Evolutionary conservation across 1,140 invertebrate species (phyloP).

Genomic region (Dendroctonus valens): DNA sequence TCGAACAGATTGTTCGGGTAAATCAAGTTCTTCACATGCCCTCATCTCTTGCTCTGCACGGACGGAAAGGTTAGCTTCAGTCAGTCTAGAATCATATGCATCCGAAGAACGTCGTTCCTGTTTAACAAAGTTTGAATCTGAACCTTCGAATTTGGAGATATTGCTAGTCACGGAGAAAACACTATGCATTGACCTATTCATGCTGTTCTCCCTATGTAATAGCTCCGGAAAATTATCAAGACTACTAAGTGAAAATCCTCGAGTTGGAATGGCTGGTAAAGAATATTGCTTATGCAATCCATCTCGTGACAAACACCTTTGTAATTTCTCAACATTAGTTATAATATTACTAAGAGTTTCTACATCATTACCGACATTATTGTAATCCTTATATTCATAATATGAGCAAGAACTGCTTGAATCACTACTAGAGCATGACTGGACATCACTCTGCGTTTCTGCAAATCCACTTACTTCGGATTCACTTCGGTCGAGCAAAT

Average conservation of each 20-base stretch:
- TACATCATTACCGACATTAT: slow-evolving; percentile 19
- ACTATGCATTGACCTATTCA: not conserved
- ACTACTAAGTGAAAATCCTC: slow-evolving; percentile 31
- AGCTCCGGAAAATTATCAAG: slow-evolving; percentile 2
- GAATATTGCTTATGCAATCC: slow-evolving; percentile 37
- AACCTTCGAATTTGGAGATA: not conserved
- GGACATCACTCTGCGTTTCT: slow-evolving; percentile 23
- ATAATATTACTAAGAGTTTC: slow-evolving; percentile 57
- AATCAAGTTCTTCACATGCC: no score
- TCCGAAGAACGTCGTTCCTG: slow-evolving; percentile 6
- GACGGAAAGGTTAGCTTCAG: not conserved
- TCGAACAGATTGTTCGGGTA: no score
- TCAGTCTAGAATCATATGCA: slow-evolving; percentile 1
- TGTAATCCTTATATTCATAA: slow-evolving; percentile 30
- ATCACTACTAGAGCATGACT: slow-evolving; percentile 33
- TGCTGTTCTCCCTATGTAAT: no score
- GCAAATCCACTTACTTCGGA: slow-evolving; percentile 23
- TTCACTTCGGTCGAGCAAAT: slow-evolving; percentile 31
- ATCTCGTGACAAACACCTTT: slow-evolving; percentile 27
- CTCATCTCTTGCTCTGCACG: no score
- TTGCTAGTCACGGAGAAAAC: not conserved
- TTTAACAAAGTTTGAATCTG: not conserved
- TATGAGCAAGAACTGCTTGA: slow-evolving; percentile 42
- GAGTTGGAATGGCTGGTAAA: slow-evolving; percentile 33
- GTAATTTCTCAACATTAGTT: slow-evolving; percentile 50